Evolutionary conservation across 1,140 invertebrate genomes (phyloP), one percentile per base, ranked within the genome.

Genomic region (Thaumatotibia leucotreta): DNA sequence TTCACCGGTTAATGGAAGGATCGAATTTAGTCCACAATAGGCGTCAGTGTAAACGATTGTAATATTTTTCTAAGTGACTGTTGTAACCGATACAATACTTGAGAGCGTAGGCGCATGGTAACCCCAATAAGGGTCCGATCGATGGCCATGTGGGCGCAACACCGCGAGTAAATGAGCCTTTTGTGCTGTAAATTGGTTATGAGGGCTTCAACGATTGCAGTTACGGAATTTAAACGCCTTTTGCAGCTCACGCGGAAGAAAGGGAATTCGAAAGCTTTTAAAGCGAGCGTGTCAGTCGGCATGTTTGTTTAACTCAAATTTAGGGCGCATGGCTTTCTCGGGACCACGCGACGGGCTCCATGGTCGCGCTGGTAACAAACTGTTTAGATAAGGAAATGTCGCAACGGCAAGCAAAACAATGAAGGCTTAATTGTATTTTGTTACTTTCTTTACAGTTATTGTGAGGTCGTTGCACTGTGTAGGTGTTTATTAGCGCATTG

Each of bases 161-260:
- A 73, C 64, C 72, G 77, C 73, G 70, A 68, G 67, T 75, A 83
- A 81, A 85, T 75, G 81, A 88, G 79, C 85, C 84, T 84, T 87
- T 88, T 86, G 83, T 88, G 74, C 72, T 72, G 65, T 84, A 80
- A 84, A 89, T 86, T 86, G 78, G 71, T 79, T 70, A 85, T 82
- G 73, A 79, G 83, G 82, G 80, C 72, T 73, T 84, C 78, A 85
- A 70, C 78, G 81, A 81, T 86, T 79, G 80, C 78, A 76, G 74
- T 82, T 81, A 78, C 74, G 76, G 77, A 79, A 83, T 75, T 74
- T 74, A 75, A 75, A 67, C 63, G 65, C 63, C 68, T 70, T 64
- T 70, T 4, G 10, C 62, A 66, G 63, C 52, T 67, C 73, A 70
- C 68, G 52, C 62, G 50, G 65, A 67, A 68, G 64, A 62, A 58